phyloP scores from a whole-genome alignment of 2,113 vertebrate genomes.

The Ardeotis arabs region DNA sequence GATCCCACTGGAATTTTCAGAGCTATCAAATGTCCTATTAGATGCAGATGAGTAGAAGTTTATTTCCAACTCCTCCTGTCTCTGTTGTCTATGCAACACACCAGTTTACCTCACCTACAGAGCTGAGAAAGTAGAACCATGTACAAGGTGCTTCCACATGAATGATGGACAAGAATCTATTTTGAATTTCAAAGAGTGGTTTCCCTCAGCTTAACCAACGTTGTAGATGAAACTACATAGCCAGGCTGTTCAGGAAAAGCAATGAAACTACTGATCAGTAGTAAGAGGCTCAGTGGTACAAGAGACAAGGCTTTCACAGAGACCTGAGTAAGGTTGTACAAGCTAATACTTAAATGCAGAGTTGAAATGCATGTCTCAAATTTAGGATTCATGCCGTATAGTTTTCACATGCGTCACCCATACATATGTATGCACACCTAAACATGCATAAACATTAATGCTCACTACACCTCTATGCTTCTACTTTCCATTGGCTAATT shows the following conservation, averaged over 20 bases:
- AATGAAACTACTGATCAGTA: background rate
- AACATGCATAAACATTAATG: background rate
- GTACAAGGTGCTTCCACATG: background rate
- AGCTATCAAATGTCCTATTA: background rate
- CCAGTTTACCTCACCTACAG: background rate
- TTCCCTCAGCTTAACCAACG: background rate
- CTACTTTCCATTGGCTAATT: background rate
- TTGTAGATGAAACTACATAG: background rate
- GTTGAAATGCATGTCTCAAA: background rate
- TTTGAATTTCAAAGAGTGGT: background rate
- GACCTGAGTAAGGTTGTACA: background rate
- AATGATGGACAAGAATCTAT: background rate
- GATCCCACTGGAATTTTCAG: background rate
- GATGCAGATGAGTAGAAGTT: background rate
- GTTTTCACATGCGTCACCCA: background rate
- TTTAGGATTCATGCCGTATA: background rate
- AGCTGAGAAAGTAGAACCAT: background rate
- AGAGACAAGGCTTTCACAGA: background rate
- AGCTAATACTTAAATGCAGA: background rate
- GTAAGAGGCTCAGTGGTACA: background rate
- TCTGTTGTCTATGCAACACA: background rate
- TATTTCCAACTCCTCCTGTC: background rate
- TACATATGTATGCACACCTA: background rate
- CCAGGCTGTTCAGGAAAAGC: background rate
- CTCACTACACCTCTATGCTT: background rate